These are phyloP conservation scores for Chrysoperla carnea DNA, from an alignment of 1,140 invertebrate species.

Conservation along the genomic window DNA sequence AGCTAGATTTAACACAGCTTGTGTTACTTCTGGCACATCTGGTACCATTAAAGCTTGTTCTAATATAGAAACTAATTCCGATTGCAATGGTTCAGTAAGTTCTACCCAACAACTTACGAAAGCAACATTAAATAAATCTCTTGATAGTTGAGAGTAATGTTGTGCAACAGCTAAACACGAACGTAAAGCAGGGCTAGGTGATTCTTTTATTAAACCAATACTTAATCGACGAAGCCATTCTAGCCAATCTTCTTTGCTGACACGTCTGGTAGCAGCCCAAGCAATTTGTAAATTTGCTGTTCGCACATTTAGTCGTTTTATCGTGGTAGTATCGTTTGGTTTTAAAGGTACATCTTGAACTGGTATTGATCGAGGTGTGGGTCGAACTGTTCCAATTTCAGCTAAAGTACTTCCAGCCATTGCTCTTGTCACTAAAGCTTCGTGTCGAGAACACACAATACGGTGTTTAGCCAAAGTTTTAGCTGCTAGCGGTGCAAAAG, in stretches of 20 bases:
- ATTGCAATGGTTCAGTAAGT: constrained; percentile 60
- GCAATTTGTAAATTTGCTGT: constrained; percentile 70
- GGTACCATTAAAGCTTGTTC: constrained; percentile 82
- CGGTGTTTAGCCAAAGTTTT: constrained; percentile 68
- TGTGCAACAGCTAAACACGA: constrained; percentile 87
- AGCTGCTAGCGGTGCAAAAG: constrained; percentile 84
- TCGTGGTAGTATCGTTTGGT: constrained; percentile 46
- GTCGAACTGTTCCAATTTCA: constrained; percentile 39
- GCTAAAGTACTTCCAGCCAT: constrained; percentile 45
- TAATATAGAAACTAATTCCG: constrained; percentile 73
- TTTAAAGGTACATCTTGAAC: constrained; percentile 36
- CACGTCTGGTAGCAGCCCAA: constrained; percentile 75
- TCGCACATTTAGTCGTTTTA: constrained; percentile 65
- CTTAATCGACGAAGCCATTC: constrained; percentile 88
- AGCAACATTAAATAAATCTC: constrained; percentile 95
- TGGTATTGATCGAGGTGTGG: constrained; percentile 29
- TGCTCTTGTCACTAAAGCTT: constrained; percentile 50
- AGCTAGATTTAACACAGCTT: constrained; percentile 91
- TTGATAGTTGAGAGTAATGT: constrained; percentile 80
- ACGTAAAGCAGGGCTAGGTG: constrained; percentile 80
- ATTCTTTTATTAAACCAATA: constrained; percentile 87
- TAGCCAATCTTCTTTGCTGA: constrained; percentile 96
- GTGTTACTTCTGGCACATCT: constrained; percentile 92
- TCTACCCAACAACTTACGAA: constrained; percentile 99
- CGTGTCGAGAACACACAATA: constrained; percentile 65